phyloP scores from a whole-genome alignment of 2,113 vertebrate genomes.

The Miniopterus natalensis region DNA sequence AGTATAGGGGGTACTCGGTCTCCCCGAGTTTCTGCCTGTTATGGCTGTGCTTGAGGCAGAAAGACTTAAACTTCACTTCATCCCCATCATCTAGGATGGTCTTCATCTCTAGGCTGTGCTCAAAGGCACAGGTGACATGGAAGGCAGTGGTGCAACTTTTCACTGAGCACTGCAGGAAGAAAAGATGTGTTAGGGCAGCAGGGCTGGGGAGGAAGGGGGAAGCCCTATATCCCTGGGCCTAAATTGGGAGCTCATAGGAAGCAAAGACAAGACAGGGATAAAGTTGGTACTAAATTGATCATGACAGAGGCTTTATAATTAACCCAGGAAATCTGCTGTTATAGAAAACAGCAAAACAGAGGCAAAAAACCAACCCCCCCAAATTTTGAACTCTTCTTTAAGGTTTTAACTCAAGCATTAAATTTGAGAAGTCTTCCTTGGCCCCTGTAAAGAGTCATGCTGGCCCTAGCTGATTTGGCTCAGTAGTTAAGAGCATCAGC shows the following conservation, averaged over 20 bases:
- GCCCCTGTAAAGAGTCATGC: not conserved
- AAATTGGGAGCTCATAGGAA: not conserved
- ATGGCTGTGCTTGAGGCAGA: constrained; percentile 98
- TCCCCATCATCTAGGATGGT: constrained; percentile 98
- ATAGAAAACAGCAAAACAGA: constrained; percentile 44
- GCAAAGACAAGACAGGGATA: constrained; percentile 23
- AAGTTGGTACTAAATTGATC: not conserved
- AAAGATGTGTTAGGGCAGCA: constrained; percentile 59
- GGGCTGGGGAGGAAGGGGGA: not conserved
- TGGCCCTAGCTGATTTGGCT: not conserved
- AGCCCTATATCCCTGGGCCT: not conserved
- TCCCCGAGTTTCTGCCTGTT: constrained; percentile 89
- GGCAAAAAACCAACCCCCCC: not conserved
- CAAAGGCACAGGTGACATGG: constrained; percentile 99
- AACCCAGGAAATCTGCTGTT: constrained; percentile 4
- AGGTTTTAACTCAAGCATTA: constrained; percentile 50
- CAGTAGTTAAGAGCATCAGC: no score
- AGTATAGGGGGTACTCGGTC: constrained; percentile 83
- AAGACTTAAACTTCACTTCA: constrained; percentile 98
- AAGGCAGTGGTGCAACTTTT: constrained; percentile 99
- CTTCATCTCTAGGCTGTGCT: constrained; percentile 99
- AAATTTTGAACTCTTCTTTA: not conserved
- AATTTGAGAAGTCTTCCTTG: not conserved
- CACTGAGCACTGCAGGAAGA: constrained; percentile 93
- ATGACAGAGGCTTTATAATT: constrained; percentile 34